phyloP scores from a whole-genome alignment of 1,140 invertebrate genomes.

The Platorchestia sp. region DNA sequence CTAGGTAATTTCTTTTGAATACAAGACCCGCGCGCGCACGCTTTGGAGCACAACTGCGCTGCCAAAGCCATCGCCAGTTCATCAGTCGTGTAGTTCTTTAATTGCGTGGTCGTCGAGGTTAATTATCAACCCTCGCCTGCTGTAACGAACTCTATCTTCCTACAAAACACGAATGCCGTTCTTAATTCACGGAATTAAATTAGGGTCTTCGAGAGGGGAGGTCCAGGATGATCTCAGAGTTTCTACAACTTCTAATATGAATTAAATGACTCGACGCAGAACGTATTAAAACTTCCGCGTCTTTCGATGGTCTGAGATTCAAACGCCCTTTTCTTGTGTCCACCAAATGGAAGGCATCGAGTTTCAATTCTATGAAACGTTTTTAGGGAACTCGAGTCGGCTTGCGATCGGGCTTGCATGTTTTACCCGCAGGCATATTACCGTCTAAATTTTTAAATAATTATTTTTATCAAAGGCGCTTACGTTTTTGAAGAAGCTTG shows the following conservation, averaged over 20 bases:
- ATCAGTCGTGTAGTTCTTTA: not conserved
- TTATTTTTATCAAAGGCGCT: not conserved
- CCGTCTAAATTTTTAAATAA: not conserved
- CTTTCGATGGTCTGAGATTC: not conserved
- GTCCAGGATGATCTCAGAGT: not conserved
- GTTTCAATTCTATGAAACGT: not conserved
- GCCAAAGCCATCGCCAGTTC: not conserved
- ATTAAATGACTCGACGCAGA: constrained; percentile 13
- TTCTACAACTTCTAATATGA: constrained; percentile 11
- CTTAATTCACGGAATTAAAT: not conserved
- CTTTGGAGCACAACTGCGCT: not conserved
- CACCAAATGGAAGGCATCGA: not conserved
- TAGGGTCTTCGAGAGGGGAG: not conserved
- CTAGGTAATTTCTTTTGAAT: not conserved
- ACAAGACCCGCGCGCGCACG: not conserved
- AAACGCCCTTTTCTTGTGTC: not conserved
- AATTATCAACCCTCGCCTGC: not conserved
- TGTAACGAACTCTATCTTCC: constrained; percentile 6
- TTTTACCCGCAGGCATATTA: not conserved
- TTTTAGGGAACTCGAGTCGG: not conserved
- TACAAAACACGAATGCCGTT: not conserved
- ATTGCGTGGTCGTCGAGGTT: not conserved
- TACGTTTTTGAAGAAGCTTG: not conserved
- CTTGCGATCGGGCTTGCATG: not conserved
- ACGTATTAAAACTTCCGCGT: not conserved